phyloP scores from a whole-genome alignment of 2,797 vertebrate species.

The Clarias fuscus region DNA sequence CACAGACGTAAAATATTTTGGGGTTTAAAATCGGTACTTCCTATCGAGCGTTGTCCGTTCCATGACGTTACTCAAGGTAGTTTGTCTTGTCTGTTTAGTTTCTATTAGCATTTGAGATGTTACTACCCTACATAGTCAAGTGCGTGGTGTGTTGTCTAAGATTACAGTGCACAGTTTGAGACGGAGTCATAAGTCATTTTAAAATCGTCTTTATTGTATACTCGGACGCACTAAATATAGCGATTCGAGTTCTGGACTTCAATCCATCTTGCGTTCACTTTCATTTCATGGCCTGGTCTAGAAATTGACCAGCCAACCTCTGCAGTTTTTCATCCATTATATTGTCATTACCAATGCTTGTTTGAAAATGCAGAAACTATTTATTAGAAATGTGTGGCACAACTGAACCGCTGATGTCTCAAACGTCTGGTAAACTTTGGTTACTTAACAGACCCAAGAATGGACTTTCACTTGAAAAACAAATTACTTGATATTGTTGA shows the following conservation, averaged over 20 bases:
- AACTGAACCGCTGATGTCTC: background rate
- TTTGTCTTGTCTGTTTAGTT: conserved; percentile 12
- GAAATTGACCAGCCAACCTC: background rate
- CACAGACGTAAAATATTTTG: background rate
- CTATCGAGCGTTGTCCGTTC: background rate
- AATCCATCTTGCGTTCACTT: background rate
- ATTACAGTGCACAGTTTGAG: conserved; percentile 13
- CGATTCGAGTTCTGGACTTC: background rate
- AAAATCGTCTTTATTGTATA: background rate
- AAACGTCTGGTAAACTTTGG: background rate
- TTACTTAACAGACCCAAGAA: background rate
- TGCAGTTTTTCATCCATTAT: background rate
- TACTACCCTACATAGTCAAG: background rate
- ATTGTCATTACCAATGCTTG: background rate
- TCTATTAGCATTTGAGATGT: background rate
- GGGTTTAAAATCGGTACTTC: background rate
- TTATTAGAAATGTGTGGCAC: background rate
- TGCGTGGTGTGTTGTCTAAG: background rate
- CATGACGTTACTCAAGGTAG: background rate
- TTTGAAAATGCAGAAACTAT: background rate
- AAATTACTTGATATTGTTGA: background rate
- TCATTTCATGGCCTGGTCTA: background rate
- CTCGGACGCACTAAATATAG: background rate
- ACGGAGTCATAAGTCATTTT: background rate
- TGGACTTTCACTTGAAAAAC: background rate